Base-by-base conservation (phyloP, 2,113 vertebrate genomes). In the Tachysurus vachellii region DNA sequence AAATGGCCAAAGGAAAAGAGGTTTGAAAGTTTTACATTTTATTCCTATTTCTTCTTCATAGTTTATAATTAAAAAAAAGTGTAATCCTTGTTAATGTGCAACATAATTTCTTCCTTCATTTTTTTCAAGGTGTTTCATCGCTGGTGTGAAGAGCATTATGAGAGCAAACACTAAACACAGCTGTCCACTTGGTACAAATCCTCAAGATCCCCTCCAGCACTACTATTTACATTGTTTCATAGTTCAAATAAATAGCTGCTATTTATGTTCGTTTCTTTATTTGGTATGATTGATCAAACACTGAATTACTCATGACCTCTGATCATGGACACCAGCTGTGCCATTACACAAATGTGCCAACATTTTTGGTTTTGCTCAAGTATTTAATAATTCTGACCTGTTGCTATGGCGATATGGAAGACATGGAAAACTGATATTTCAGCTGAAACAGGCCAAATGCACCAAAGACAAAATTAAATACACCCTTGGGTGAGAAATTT, bases 91-190 rank as follows among this genome's bases (percentile, higher is more conserved):
- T 82, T 26, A 85, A 68, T 16, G 19, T 80, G 0, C 19, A 23
- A 10, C 54, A 2, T 89, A 16, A 11, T 31, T 4, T 4, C 44
- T 80, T 31, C 12, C 21, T 12, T 44, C 11, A 0, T 80, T 42
- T 31, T 7, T 42, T 57, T 91, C 64, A 64, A 95, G 94, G 94
- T 88, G 92, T 94, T 66, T 82, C 92, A 19, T 93, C 94, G 36
- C 91, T 95, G 91, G 91, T 95, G 53, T 95, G 85, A 95, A n/a
- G 57, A 53, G 76, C 68, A 70, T 50, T 84, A 4, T 79, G 10
- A 59, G 57, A 9, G 56, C 36, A 73, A 36, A 66, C 83, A 88
- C 87, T 85, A 75, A 68, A 70, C 56, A 54, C 21, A 23, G 59
- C 44, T 42, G 12, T 42, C 9, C 64, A 47, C 54, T 47, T 19